Percentiles rank a stretch among this genome's conserved stretches.
phyloP scores from a whole-genome alignment of 2,797 vertebrate genomes.

The Apodemus agrarius region DNA sequence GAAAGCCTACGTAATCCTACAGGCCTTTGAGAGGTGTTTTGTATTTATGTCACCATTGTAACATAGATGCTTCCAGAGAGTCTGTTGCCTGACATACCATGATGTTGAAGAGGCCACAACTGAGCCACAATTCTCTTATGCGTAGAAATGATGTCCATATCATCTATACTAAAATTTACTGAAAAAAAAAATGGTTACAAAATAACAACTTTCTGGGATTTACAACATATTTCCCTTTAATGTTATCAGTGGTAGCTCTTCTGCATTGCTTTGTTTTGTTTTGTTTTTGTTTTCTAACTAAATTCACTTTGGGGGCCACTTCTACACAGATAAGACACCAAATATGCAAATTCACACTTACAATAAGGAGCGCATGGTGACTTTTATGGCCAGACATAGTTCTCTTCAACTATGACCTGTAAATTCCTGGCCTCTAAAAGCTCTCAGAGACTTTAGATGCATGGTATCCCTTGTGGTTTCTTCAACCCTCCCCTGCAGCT shows the following conservation, averaged over 20 bases:
- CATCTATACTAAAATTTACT: background rate
- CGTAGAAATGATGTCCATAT: background rate
- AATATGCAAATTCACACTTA: background rate
- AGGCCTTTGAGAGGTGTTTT: conserved; percentile 25
- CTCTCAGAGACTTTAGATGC: background rate
- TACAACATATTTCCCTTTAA: background rate
- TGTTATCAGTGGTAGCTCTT: background rate
- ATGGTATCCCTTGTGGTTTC: background rate
- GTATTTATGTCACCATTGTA: conserved; percentile 62
- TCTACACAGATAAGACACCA: background rate
- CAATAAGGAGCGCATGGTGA: background rate
- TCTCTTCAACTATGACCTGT: background rate
- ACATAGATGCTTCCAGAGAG: background rate
- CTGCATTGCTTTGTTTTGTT: background rate
- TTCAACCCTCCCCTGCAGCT: background rate
- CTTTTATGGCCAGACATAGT: background rate
- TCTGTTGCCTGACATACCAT: background rate
- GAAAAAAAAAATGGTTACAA: conserved; percentile 58
- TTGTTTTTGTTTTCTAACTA: background rate
- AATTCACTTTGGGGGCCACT: conserved; percentile 1
- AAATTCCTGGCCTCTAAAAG: background rate
- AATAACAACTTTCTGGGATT: conserved; percentile 5
- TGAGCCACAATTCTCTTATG: conserved; percentile 66
- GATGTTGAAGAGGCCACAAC: background rate
- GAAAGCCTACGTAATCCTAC: conserved; percentile 7